Evolutionary conservation across 2,888 invertebrate genomes (phyloP), one percentile per base, ranked within the genome.

Genomic region (Pseudococcus longispinus): DNA sequence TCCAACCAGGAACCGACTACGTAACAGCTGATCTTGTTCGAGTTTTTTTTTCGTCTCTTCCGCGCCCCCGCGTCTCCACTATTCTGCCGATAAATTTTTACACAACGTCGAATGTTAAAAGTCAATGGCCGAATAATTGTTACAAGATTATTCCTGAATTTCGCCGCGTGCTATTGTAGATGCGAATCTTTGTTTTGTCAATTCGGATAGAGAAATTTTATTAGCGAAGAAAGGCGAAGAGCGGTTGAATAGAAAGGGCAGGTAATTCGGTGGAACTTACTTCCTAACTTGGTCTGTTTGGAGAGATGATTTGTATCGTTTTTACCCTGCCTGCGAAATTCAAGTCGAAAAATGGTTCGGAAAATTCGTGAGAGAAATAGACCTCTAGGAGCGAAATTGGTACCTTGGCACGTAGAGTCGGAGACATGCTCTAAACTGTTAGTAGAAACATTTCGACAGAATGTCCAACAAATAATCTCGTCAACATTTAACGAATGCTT

Each of bases 21-120:
- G 51, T 83, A 83, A 83, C 23, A 15, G 44, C 51, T 83, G 83
- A 83, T 83, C 83, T 83, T 83, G 83, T 83, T 83, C 83, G 55
- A 32, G 44, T 51, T 51, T 46, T 42, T 20, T 18, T 55, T 46
- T 82, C 46, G 26, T 37, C 42, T 82, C 42, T 82, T 82, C 46
- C 9, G 37, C 51, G 51, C 51, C 46, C 20, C n/a, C 51, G 51
- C 51, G 5, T 51, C 46, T 44, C 46, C 44, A 8, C 6, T 23
- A 23, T 26, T 65, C 65, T 4, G 3, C 20, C 23, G 20, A 82
- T 42, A 37, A n/a, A 11, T 51, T 32, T 55, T 83, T 55, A n/a
- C 83, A 83, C 29, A 51, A 51, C 83, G 83, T 83, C 29, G 83
- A 74, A 74, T 83, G 51, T 51, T 83, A 51, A 83, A 83, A 83